Percentiles rank a stretch among this genome's conserved stretches.
Evolutionary conservation across 2,888 invertebrate genomes (phyloP).

Genomic region (Parapristionchus giblindavisi): DNA sequence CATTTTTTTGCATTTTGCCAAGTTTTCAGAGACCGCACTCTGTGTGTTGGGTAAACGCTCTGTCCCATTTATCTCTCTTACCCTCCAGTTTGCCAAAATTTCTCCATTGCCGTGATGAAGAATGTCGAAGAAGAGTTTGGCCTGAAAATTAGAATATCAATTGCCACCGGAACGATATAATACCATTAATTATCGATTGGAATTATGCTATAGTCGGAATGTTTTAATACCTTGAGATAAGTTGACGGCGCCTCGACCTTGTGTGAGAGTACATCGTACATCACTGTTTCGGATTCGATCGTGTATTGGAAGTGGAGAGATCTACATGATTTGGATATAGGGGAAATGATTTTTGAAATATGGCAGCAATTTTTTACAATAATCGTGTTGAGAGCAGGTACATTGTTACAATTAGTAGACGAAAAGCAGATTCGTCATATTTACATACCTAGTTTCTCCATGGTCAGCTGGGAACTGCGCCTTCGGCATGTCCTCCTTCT

Average conservation of each 20-base stretch:
- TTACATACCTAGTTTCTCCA: not conserved
- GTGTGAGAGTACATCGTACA: constrained; percentile 50
- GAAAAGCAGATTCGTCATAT: not conserved
- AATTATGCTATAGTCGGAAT: not conserved
- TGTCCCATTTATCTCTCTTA: constrained; percentile 10
- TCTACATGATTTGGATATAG: constrained; percentile 23
- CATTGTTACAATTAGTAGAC: not conserved
- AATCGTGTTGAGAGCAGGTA: not conserved
- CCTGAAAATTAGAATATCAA: constrained; percentile 24
- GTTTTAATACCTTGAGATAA: constrained; percentile 40
- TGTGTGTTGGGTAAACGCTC: too few species aligned
- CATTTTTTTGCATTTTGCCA: too few species aligned
- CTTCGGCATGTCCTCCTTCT: constrained; percentile 7
- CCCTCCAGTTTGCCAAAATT: constrained; percentile 48
- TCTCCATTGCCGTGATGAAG: constrained; percentile 54
- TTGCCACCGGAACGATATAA: not conserved
- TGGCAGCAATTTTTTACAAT: not conserved
- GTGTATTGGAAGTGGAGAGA: constrained; percentile 53
- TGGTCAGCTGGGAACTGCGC: constrained; percentile 2
- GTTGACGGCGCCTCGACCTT: constrained; percentile 42
- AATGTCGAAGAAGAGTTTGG: constrained; percentile 55
- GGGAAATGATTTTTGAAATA: not conserved
- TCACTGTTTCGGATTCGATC: constrained; percentile 52
- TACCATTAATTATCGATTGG: not conserved
- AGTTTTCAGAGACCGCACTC: too few species aligned